A percentile compares a stretch with the other conserved stretches of the same genome.
phyloP scores from a whole-genome alignment of 2,888 invertebrate genomes.

The Noctua fimbriata region DNA sequence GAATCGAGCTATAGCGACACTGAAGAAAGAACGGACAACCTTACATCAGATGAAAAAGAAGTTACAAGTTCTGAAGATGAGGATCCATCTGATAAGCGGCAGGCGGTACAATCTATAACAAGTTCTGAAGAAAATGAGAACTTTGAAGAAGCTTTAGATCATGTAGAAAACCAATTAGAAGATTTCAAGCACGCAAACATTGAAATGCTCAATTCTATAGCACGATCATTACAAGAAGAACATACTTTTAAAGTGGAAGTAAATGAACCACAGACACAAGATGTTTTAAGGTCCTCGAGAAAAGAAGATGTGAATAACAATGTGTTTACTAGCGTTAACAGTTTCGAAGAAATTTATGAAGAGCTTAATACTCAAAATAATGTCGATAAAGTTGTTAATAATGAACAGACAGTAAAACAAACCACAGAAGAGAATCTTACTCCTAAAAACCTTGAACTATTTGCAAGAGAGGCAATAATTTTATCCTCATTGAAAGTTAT shows the following conservation, averaged over 20 bases:
- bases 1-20: constrained; percentile 84
- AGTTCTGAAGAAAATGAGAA: constrained; percentile 88
- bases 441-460: constrained; percentile 47
- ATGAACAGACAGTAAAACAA: constrained; percentile 9
- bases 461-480: constrained; percentile 70
- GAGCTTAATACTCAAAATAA: constrained; percentile 73
- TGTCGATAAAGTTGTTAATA: constrained; percentile 16
- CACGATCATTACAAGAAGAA: constrained; percentile 85
- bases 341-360: constrained; percentile 88
- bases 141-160: constrained; percentile 88
- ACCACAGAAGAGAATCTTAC: constrained; percentile 7
- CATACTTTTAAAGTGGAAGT: constrained; percentile 77
- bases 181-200: constrained; percentile 85
- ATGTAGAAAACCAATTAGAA: constrained; percentile 83
- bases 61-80: constrained; percentile 73
- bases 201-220: constrained; percentile 86
- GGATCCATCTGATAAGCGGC: constrained; percentile 47
- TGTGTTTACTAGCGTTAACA: constrained; percentile 79
- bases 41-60: constrained; percentile 83
- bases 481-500: constrained; percentile 68
- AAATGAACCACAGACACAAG: constrained; percentile 57
- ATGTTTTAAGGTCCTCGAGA: constrained; percentile 30
- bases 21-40: constrained; percentile 79
- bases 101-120: constrained; percentile 72
- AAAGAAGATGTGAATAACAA: constrained; percentile 83